phyloP scores from a whole-genome alignment of 2,888 invertebrate genomes.

The Pheosia gnoma region DNA sequence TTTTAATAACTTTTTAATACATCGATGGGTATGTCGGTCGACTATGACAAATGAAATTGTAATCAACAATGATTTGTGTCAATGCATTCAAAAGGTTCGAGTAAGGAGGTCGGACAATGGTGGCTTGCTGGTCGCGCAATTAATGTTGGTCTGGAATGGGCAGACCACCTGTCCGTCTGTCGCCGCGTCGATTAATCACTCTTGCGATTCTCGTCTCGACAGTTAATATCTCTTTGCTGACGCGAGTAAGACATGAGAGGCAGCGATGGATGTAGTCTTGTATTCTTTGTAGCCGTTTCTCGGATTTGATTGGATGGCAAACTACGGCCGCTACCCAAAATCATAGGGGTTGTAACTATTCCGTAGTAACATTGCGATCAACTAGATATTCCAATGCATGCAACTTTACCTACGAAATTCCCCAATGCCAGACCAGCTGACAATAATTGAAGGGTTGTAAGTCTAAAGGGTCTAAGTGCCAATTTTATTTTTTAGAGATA shows the following conservation, averaged over 20 bases:
- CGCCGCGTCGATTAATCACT: constrained; percentile 63
- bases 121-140: constrained; percentile 50
- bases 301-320: too few species aligned
- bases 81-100: constrained; percentile 32
- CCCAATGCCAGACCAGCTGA: too few species aligned
- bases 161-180: constrained; percentile 52
- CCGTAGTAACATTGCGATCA: too few species aligned
- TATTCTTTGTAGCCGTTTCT: too few species aligned
- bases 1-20: neutral
- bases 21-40: neutral
- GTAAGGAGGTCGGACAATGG: constrained; percentile 25
- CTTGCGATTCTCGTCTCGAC: constrained; percentile 63
- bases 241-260: constrained; percentile 25
- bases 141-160: constrained; percentile 48
- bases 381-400: too few species aligned
- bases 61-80: constrained; percentile 30
- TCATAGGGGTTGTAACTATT: too few species aligned
- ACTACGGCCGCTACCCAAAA: too few species aligned
- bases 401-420: too few species aligned
- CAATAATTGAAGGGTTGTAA: too few species aligned
- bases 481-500: too few species aligned
- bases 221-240: constrained; percentile 59
- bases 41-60: constrained; percentile 47
- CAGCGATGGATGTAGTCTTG: constrained; percentile 16
- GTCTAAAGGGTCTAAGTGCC: too few species aligned